Evolutionary conservation across 2,888 invertebrate species (phyloP).

Genomic region (Callyntrura guangdongensis): DNA sequence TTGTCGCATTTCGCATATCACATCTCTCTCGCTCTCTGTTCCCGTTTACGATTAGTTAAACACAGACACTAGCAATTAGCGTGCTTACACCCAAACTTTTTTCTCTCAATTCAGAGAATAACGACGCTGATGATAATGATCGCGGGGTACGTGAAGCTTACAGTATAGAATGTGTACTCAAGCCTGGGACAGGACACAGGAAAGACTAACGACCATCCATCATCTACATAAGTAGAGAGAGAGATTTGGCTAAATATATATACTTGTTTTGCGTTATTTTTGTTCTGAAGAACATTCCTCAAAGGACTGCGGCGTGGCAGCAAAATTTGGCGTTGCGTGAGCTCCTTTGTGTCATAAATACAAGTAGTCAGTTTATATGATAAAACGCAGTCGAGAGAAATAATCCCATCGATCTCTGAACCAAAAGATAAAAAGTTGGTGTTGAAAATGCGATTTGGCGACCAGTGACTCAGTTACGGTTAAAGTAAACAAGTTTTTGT

Average conservation of each 20-base stretch:
- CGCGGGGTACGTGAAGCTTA: background rate
- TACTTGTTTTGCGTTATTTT: slow-evolving; percentile 34
- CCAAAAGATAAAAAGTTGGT: background rate
- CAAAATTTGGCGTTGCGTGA: slow-evolving; percentile 10
- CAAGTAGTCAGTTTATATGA: background rate
- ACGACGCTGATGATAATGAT: slow-evolving; percentile 16
- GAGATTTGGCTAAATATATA: slow-evolving; percentile 19
- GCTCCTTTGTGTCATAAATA: background rate
- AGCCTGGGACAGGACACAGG: too few relatives aligned
- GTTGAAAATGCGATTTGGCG: background rate
- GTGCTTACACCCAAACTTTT: slow-evolving; percentile 43
- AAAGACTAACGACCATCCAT: slow-evolving; percentile 14
- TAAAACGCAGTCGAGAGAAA: too few relatives aligned
- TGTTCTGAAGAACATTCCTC: slow-evolving; percentile 23
- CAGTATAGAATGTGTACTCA: background rate
- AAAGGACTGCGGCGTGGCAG: background rate
- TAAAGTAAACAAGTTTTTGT: background rate
- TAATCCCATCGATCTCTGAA: too few relatives aligned
- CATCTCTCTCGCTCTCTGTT: background rate
- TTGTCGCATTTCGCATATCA: background rate
- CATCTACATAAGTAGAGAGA: background rate
- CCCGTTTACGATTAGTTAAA: slow-evolving; percentile 56
- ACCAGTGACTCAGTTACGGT: background rate
- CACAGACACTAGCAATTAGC: slow-evolving; percentile 68
- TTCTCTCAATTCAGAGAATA: slow-evolving; percentile 18